Evolutionary conservation across 2,888 invertebrate species (phyloP).

Genomic region (Apotomis betuletana): DNA sequence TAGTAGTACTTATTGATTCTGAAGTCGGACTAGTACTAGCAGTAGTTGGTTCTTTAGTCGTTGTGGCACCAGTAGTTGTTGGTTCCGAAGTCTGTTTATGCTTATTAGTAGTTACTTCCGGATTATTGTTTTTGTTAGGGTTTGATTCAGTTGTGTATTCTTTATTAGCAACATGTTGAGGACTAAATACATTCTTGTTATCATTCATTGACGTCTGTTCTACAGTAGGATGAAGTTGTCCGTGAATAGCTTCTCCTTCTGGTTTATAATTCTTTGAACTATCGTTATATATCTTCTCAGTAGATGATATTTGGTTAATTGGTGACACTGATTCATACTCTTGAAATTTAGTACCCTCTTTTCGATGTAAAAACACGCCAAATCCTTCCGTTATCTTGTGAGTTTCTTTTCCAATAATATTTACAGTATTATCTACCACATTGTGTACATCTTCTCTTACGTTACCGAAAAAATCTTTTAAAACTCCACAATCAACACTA

Average conservation of each 20-base stretch:
- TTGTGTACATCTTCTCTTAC: slow-evolving; percentile 23
- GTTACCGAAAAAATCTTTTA: slow-evolving; percentile 9
- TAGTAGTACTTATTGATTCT: neutral
- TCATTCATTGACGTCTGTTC: neutral
- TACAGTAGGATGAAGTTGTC: neutral
- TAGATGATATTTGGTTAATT: neutral
- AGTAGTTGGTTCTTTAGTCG: neutral
- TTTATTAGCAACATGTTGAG: neutral
- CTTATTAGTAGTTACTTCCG: slow-evolving; percentile 1
- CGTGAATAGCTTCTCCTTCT: neutral
- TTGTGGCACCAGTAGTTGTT: neutral
- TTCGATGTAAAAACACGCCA: slow-evolving; percentile 11
- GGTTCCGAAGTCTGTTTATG: neutral
- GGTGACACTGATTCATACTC: neutral
- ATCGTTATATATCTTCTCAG: slow-evolving; percentile 1
- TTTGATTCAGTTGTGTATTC: slow-evolving; percentile 1
- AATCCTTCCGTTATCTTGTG: slow-evolving; percentile 23
- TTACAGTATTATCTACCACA: slow-evolving; percentile 3
- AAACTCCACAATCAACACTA: slow-evolving; percentile 28
- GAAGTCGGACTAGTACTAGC: neutral
- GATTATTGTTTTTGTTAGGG: neutral
- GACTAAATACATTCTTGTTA: neutral
- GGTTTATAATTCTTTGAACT: neutral
- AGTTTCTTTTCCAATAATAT: slow-evolving; percentile 24
- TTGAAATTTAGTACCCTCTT: slow-evolving; percentile 18